Conservation (phyloP, 2,888 invertebrate species). For the Proisotoma minuta region DNA sequence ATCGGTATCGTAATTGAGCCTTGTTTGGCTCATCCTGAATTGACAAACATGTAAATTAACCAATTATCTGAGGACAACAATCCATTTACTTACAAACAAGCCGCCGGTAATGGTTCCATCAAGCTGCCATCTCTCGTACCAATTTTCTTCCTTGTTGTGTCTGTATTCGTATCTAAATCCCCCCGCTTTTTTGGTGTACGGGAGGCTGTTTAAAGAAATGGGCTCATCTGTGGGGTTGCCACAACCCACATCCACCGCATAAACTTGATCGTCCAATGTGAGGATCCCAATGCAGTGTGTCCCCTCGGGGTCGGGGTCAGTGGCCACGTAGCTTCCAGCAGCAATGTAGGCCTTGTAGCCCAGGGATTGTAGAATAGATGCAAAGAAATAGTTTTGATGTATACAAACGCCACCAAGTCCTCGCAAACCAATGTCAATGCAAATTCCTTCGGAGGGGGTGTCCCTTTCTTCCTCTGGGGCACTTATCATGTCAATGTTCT, state of each 20-base stretch:
- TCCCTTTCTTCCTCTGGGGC: background rate
- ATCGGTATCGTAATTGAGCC: background rate
- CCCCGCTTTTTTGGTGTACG: background rate
- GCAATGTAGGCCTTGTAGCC: background rate
- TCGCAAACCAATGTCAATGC: background rate
- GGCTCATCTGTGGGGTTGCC: background rate
- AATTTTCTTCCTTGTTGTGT: background rate
- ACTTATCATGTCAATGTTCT: background rate
- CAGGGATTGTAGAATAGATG: background rate
- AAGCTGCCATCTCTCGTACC: background rate
- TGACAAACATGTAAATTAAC: background rate
- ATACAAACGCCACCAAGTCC: background rate
- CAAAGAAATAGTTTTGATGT: background rate
- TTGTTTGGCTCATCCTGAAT: background rate
- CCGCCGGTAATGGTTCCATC: background rate
- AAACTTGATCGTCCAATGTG: background rate
- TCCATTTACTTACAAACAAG: background rate
- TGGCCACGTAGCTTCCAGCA: background rate
- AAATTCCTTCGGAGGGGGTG: background rate
- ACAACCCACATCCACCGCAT: background rate
- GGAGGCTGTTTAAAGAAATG: background rate
- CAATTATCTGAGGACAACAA: too few species aligned
- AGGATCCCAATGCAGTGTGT: background rate
- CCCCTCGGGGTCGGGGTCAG: background rate
- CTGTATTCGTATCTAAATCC: background rate